Percentiles rank a stretch among this genome's conserved stretches.
Evolutionary conservation across 2,113 vertebrate genomes (phyloP).

Genomic region (Strix uralensis): DNA sequence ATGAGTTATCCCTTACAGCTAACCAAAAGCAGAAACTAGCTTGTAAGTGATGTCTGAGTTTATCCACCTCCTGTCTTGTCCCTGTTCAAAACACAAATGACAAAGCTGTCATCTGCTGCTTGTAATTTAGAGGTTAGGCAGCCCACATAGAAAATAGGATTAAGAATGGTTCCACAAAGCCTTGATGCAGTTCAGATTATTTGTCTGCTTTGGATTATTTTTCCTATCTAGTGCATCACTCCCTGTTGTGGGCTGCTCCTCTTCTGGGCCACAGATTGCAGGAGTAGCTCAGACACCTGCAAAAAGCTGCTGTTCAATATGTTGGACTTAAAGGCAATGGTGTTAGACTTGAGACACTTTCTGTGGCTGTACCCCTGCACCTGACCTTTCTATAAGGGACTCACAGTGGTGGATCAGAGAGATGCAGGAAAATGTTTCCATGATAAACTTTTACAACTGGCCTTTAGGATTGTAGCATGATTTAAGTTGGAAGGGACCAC

Average conservation of each 20-base stretch:
- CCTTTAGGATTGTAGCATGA: not conserved
- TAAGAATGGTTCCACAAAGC: not conserved
- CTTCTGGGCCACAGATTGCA: not conserved
- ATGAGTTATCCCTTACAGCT: not conserved
- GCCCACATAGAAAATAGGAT: not conserved
- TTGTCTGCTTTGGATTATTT: not conserved
- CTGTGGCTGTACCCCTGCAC: not conserved
- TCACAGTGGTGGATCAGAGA: not conserved
- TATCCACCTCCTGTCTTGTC: not conserved
- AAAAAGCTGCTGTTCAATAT: not conserved
- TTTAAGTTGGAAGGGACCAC: not conserved
- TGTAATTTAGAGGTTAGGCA: not conserved
- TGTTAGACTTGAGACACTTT: not conserved
- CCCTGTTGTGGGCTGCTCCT: not conserved
- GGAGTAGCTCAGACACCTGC: not conserved
- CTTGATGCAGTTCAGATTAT: not conserved
- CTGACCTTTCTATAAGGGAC: not conserved
- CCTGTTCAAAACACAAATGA: not conserved
- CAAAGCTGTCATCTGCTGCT: not conserved
- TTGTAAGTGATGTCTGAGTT: not conserved
- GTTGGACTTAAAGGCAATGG: not conserved
- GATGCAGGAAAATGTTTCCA: not conserved
- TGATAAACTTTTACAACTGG: not conserved
- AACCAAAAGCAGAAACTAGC: not conserved
- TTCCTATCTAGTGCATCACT: not conserved